Evolutionary conservation across 2,113 vertebrate genomes (phyloP), one percentile per base, ranked within the genome.

Genomic region (Brachyhypopomus gauderio): DNA sequence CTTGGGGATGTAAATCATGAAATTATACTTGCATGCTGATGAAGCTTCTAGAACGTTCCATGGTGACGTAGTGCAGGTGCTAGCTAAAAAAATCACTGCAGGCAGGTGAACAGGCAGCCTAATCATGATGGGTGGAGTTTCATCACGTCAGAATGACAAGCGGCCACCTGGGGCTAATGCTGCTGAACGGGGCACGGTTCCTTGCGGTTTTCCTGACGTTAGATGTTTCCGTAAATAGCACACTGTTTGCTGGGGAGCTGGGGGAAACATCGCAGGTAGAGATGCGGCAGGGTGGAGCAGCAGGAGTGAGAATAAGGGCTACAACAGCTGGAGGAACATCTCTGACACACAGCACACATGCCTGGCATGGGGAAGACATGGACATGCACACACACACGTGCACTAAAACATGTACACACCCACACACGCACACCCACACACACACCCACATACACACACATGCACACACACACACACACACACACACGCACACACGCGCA

Each of bases 191-290:
- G 63, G 45, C 38, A 56, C 22, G 67, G 75, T 83, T 89, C 86
- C 74, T 77, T 25, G 1, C 72, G 38, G 25, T 79, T 88, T 83
- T 69, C 48, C 41, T 30, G 81, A 82, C 34, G 75, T 79, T 59
- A 84, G 78, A 72, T 78, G 73, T 66, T 55, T 36, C 80, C 58
- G 70, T 84, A 86, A 86, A 88, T 85, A 88, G 80, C 70, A 14
- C 0, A 45, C 48, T 36, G 48, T 38, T 30, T 71, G 27, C 23
- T 34, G 17, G 55, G 1, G 30, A 30, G 30, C 1, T 30, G 58
- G 22, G 72, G 38, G 11, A 1, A 30, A 58, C 12, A 17, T 62
- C 27, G 52, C n/a, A 17, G 66, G 34, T 45, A 23, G 22, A 76
- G 66, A 73, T 30, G n/a, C 72, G 34, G 72, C 19, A 16, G 72